Percentiles rank a stretch among this genome's conserved stretches.
Conservation (phyloP, 1,140 invertebrate species). For the Magallana ariakensis region DNA sequence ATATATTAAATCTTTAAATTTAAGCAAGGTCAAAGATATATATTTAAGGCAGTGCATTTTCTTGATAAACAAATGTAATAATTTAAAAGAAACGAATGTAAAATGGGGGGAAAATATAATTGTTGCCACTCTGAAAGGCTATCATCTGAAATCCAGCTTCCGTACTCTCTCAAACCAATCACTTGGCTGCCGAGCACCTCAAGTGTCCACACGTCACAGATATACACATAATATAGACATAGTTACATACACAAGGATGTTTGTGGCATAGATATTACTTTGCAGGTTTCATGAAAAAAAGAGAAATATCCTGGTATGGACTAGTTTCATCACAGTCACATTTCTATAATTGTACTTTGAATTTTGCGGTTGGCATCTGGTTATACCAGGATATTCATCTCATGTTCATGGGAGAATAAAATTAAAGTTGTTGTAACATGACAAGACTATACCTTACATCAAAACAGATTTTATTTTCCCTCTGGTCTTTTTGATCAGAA, state of each 20-base stretch:
- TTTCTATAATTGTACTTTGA: not conserved
- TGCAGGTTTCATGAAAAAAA: conserved; percentile 24
- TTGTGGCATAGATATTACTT: not conserved
- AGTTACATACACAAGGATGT: conserved; percentile 20
- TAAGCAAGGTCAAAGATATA: not conserved
- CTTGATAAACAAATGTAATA: not conserved
- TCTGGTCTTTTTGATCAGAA: not conserved
- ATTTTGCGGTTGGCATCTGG: not conserved
- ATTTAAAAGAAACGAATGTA: conserved; percentile 1
- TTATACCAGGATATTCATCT: not conserved
- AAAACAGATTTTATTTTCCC: conserved; percentile 8
- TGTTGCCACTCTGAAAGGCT: not conserved
- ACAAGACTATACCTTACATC: not conserved
- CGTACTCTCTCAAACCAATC: conserved; percentile 31
- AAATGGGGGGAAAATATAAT: conserved; percentile 5
- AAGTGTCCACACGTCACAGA: conserved; percentile 10
- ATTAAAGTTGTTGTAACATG: not conserved
- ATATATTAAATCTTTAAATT: not conserved
- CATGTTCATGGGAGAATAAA: not conserved
- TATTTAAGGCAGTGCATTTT: not conserved
- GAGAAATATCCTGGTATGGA: not conserved
- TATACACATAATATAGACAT: not conserved
- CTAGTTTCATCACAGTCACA: not conserved
- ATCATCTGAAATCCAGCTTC: conserved; percentile 33
- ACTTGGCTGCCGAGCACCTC: not conserved